Conservation (phyloP, 2,113 vertebrate genomes). For the Regulus satrapa region DNA sequence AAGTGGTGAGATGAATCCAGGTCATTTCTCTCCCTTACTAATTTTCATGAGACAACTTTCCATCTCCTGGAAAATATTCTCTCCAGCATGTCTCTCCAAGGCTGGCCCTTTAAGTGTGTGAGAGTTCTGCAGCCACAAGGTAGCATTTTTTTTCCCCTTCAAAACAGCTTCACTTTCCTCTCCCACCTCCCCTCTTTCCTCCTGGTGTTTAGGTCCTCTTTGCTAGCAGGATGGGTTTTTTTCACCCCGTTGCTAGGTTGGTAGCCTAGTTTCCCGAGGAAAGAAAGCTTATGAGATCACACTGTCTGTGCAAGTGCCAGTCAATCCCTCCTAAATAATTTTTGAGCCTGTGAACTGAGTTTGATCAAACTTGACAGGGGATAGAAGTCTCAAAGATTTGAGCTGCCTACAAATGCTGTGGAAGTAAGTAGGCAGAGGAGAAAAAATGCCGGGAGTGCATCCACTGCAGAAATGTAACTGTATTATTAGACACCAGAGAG, state of each 20-base stretch:
- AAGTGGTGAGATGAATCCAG: not conserved
- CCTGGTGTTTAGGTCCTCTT: not conserved
- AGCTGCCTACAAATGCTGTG: not conserved
- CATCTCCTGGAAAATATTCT: not conserved
- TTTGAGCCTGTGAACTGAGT: slow-evolving; percentile 4
- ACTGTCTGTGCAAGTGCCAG: slow-evolving; percentile 42
- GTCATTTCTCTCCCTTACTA: not conserved
- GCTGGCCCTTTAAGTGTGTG: not conserved
- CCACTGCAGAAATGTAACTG: not conserved
- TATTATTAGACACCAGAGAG: not conserved
- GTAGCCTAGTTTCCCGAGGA: slow-evolving; percentile 36
- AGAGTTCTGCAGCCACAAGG: not conserved
- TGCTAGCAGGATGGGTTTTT: not conserved
- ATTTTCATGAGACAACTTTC: not conserved
- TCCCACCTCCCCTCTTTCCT: not conserved
- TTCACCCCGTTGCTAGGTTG: not conserved
- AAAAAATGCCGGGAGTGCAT: not conserved
- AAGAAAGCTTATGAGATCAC: slow-evolving; percentile 28
- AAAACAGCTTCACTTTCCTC: not conserved
- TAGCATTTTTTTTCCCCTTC: not conserved
- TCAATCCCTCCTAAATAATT: slow-evolving; percentile 7
- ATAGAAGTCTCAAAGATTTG: not conserved
- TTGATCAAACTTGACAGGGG: not conserved
- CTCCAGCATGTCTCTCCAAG: not conserved
- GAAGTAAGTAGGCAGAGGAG: not conserved